Base-by-base conservation (phyloP, 2,888 invertebrate genomes). In the Eremobia ochroleuca region DNA sequence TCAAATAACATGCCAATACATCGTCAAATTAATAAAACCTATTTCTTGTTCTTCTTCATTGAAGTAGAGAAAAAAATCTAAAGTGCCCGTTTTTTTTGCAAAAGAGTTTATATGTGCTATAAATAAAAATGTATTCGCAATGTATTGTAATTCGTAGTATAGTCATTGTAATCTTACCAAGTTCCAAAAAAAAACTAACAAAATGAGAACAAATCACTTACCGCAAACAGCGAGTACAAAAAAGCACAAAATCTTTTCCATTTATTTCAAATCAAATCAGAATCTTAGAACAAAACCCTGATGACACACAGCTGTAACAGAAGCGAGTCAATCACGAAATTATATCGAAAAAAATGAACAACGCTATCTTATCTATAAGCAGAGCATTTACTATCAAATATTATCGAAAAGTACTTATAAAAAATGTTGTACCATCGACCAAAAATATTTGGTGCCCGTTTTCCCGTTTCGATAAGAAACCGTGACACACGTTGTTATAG, bases 211-310 rank as follows among this genome's bases (percentile, higher is more conserved):
- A 4, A 18, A 55, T 18, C 9, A 49, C 80, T 69, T 76, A 85
- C 85, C 78, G 18, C 69, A 81, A 67, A 83, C 11, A 13, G 78
- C 81, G 28, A 83, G 49, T 9, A 72, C 61, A 25, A 86, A 70
- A 9, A 78, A 40, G 25, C 66, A 72, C 37, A 81, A 46, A 69
- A 76, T 43, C 46, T 81, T 78, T 65, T 78, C 46, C 85, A 85
- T 85, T 34, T 8, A 37, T 52, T 43, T n/a, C 1, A 28, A 25
- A 65, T 37, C 55, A 31, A 65, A 68, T 67, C 59, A 61, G 40
- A 46, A 18, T 58, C 13, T 11, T 25, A 31, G 6, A 34, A 64
- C 52, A 34, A 73, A 34, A 71, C 18, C 6, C 49, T 43, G 25
- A 61, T 55, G 40, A 40, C 59, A 70, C 65, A 70, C 70, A 62